Evolutionary conservation across 2,113 vertebrate genomes (phyloP).

Genomic region (Vanacampus margaritifer): DNA sequence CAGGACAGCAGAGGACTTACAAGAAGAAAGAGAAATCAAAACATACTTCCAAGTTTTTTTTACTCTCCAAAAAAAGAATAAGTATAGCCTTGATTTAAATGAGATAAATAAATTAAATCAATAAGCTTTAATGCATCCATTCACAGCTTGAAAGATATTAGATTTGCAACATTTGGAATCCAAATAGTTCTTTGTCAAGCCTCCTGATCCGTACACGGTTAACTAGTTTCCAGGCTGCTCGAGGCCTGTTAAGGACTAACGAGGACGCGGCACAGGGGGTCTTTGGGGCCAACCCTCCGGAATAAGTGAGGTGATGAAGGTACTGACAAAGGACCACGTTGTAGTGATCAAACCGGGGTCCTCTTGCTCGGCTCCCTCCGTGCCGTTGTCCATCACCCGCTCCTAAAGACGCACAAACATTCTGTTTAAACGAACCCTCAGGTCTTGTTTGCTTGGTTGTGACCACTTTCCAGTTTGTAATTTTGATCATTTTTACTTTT

Average conservation of each 20-base stretch:
- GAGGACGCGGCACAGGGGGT: not conserved
- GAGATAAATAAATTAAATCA: no score
- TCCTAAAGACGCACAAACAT: conserved; percentile 71
- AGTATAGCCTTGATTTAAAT: conserved; percentile 35
- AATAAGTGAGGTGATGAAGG: conserved; percentile 95
- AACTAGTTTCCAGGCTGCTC: not conserved
- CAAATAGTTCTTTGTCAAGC: not conserved
- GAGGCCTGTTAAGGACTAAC: not conserved
- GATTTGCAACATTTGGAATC: no score
- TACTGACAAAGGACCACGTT: conserved; percentile 93
- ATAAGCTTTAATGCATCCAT: not conserved
- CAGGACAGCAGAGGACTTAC: conserved; percentile 25
- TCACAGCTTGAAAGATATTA: not conserved
- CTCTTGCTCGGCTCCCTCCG: conserved; percentile 79
- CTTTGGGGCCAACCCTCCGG: conserved; percentile 88
- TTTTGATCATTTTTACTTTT: no score
- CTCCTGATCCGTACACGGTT: not conserved
- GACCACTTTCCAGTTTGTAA: no score
- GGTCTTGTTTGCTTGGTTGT: not conserved
- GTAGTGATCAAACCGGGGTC: conserved; percentile 82
- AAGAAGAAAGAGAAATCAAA: conserved; percentile 13
- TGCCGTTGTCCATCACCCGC: conserved; percentile 92
- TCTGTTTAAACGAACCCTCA: not conserved
- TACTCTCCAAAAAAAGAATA: conserved; percentile 60
- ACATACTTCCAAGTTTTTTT: conserved; percentile 56